A percentile compares a stretch with the other conserved stretches of the same genome.
phyloP scores from a whole-genome alignment of 2,113 vertebrate species.

The Clarias magur region DNA sequence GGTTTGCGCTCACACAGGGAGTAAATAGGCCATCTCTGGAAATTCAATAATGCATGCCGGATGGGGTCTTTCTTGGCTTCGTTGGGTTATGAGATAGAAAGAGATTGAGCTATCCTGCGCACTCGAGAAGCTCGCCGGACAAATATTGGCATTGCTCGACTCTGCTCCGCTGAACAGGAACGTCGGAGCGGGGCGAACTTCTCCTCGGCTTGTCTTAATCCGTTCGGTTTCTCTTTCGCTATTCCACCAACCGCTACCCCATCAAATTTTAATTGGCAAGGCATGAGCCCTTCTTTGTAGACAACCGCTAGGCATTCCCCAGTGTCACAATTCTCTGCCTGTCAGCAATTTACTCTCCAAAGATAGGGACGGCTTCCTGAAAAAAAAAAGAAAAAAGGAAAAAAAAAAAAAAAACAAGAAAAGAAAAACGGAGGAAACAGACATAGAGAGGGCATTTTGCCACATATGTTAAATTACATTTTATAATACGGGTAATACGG shows the following conservation, averaged over 20 bases:
- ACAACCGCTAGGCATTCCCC: conserved; percentile 39
- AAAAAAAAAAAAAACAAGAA: background rate
- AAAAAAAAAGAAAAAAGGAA: conserved; percentile 37
- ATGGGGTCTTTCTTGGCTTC: background rate
- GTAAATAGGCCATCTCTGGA: conserved; percentile 23
- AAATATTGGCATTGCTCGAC: conserved; percentile 22
- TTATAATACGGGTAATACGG: conserved; percentile 29
- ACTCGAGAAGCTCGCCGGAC: background rate
- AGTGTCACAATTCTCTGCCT: conserved; percentile 48
- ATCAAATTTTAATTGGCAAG: conserved; percentile 51
- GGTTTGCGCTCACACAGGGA: conserved; percentile 24
- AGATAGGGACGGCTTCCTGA: conserved; percentile 42
- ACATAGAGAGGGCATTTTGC: conserved; percentile 14
- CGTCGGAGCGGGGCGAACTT: conserved; percentile 1
- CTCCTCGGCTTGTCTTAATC: conserved; percentile 20
- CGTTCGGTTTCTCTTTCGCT: background rate
- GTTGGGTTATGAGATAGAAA: conserved; percentile 16
- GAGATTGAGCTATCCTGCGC: conserved; percentile 12
- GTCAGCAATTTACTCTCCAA: conserved; percentile 61
- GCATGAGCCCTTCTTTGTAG: conserved; percentile 39
- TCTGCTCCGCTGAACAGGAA: conserved; percentile 31
- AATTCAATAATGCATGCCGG: conserved; percentile 40
- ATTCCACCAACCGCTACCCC: conserved; percentile 27
- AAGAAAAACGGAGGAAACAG: background rate
- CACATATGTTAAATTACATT: conserved; percentile 21